Evolutionary conservation across 2,888 invertebrate species (phyloP).

Genomic region (Dyspetes luteomarginatus): DNA sequence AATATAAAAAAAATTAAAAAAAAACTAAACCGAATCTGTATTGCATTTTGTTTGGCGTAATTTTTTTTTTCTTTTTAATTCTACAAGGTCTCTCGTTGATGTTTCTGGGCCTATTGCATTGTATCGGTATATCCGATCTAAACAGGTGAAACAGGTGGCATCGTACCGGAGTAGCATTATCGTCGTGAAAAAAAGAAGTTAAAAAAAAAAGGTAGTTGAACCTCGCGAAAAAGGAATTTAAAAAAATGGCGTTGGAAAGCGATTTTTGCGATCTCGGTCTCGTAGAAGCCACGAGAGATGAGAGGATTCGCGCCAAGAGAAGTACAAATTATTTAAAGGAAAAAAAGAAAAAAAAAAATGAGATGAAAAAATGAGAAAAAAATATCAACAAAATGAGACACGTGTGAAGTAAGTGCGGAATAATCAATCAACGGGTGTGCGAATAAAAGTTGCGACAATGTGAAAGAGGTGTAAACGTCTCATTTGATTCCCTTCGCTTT

Average conservation of each 20-base stretch:
- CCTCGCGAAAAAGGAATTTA: conserved; percentile 49
- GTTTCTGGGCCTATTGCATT: conserved; percentile 58
- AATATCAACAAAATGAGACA: conserved; percentile 45
- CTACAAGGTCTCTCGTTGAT: conserved; percentile 55
- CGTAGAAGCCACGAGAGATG: conserved; percentile 72
- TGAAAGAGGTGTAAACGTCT: conserved; percentile 77
- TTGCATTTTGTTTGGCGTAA: conserved; percentile 8
- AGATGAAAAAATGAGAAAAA: conserved; percentile 44
- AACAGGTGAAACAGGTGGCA: conserved; percentile 71
- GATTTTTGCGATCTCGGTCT: conserved; percentile 72
- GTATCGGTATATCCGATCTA: conserved; percentile 25
- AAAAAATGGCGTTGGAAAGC: conserved; percentile 74
- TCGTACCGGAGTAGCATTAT: conserved; percentile 73
- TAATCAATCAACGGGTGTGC: conserved; percentile 72
- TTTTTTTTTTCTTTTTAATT: conserved; percentile 14
- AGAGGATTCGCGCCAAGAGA: conserved; percentile 77
- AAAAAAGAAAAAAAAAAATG: too few relatives aligned
- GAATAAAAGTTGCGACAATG: conserved; percentile 72
- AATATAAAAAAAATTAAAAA: too few relatives aligned
- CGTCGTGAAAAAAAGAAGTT: conserved; percentile 70
- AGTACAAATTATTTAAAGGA: conserved; percentile 78
- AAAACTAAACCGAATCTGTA: conserved; percentile 1
- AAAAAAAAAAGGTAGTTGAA: conserved; percentile 54
- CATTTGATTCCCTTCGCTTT: conserved; percentile 78
- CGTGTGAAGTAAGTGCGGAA: conserved; percentile 70